These are phyloP conservation scores for Drosophila recens DNA, from an alignment of 2,888 invertebrate genomes.

Conservation along the genomic window DNA sequence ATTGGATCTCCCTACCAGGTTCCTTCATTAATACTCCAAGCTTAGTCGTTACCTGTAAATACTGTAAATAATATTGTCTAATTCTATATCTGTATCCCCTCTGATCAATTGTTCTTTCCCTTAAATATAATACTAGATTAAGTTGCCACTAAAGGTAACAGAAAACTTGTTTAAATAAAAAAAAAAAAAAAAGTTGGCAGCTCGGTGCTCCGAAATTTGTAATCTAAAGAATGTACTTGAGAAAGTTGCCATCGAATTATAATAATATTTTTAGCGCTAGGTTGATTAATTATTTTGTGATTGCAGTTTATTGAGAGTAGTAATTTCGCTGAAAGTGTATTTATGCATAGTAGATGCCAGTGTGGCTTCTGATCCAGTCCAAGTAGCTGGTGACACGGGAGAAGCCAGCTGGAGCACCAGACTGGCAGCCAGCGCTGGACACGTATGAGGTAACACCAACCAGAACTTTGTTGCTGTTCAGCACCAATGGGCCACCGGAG, in stretches of 20 bases:
- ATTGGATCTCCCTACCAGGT: too few relatives aligned
- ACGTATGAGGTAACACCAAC: constrained; percentile 71
- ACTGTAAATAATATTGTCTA: too few relatives aligned
- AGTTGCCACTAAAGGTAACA: too few relatives aligned
- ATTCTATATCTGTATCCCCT: too few relatives aligned
- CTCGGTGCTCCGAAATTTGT: too few relatives aligned
- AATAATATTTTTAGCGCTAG: too few relatives aligned
- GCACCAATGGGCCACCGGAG: constrained; percentile 80
- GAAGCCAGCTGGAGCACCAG: constrained; percentile 62
- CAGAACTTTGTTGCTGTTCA: constrained; percentile 38
- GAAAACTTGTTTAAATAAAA: too few relatives aligned
- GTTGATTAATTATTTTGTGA: neutral
- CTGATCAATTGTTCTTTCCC: too few relatives aligned
- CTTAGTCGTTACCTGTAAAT: too few relatives aligned
- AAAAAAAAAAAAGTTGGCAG: too few relatives aligned
- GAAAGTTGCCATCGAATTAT: neutral
- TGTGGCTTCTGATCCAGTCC: constrained; percentile 58
- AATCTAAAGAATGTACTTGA: neutral
- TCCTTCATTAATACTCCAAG: too few relatives aligned
- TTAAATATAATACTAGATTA: too few relatives aligned
- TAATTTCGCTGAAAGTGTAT: constrained; percentile 10
- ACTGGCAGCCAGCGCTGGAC: constrained; percentile 52
- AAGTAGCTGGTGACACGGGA: constrained; percentile 64
- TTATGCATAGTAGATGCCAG: constrained; percentile 58
- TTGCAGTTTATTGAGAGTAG: constrained; percentile 15